These are phyloP conservation scores for Oophaga sylvatica DNA, from an alignment of 2,797 vertebrate genomes.

Conservation along the genomic window DNA sequence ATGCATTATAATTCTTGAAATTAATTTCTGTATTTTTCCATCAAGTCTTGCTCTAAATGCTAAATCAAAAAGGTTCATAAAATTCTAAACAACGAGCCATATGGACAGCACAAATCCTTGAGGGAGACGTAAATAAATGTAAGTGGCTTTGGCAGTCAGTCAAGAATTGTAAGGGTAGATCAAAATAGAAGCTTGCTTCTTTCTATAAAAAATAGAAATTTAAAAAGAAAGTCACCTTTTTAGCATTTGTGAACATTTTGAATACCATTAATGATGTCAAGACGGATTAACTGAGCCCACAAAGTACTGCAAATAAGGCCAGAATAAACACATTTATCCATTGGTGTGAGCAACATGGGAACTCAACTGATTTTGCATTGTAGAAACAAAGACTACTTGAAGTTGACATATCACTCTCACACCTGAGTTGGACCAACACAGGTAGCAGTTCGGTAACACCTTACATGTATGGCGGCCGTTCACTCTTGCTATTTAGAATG, in stretches of 20 bases:
- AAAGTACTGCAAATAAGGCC: neutral
- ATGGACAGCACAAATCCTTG: neutral
- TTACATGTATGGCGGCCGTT: too few species aligned
- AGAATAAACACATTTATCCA: neutral
- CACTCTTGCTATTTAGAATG: too few species aligned
- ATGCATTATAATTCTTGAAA: neutral
- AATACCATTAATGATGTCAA: neutral
- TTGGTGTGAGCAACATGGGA: too few species aligned
- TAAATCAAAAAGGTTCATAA: neutral
- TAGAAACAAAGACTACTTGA: too few species aligned
- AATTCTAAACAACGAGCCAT: neutral
- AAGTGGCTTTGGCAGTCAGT: constrained; percentile 24
- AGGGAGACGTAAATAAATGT: constrained; percentile 5
- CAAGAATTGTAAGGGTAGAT: neutral
- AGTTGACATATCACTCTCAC: too few species aligned
- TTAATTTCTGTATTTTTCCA: neutral
- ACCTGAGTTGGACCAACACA: too few species aligned
- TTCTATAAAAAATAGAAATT: neutral
- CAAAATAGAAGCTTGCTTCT: neutral
- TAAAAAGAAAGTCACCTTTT: neutral
- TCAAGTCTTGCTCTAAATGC: neutral
- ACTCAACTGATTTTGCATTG: too few species aligned
- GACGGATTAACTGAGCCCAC: neutral
- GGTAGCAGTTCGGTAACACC: too few species aligned
- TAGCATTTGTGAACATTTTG: neutral